Conservation (phyloP, 2,888 invertebrate species). For the Tyria jacobaeae region DNA sequence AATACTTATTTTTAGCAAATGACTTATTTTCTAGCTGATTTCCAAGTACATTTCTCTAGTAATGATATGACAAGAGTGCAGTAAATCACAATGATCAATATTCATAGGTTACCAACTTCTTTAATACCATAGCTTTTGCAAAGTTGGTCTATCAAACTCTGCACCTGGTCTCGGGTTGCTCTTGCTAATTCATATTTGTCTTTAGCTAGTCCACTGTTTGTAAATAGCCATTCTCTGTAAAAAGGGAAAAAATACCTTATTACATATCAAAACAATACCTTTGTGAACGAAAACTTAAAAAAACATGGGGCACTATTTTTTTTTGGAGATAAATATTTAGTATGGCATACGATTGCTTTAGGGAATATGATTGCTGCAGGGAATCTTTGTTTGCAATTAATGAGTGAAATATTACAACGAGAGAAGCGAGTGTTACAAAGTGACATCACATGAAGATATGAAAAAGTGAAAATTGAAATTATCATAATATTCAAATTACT, state of each 20-base stretch:
- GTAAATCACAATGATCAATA: conserved; percentile 25
- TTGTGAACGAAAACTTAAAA: no score
- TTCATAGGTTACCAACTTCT: conserved; percentile 78
- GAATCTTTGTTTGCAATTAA: no score
- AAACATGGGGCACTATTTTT: no score
- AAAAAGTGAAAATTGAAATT: no score
- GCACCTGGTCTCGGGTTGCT: conserved; percentile 91
- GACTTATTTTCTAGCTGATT: background rate
- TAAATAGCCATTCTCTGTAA: conserved; percentile 91
- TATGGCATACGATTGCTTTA: no score
- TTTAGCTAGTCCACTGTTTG: conserved; percentile 89
- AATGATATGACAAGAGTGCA: conserved; percentile 4
- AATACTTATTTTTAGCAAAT: no score
- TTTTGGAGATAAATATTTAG: no score
- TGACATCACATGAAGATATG: no score
- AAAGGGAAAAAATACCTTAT: conserved; percentile 41
- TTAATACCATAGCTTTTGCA: conserved; percentile 84
- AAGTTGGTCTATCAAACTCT: conserved; percentile 87
- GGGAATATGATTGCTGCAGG: no score
- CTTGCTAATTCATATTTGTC: conserved; percentile 88
- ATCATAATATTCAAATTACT: no score
- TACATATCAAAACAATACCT: background rate
- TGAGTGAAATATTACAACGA: no score
- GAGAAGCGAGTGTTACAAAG: no score
- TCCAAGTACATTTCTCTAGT: background rate